Conservation (phyloP, 2,888 invertebrate species). For the Dasypogon diadema region DNA sequence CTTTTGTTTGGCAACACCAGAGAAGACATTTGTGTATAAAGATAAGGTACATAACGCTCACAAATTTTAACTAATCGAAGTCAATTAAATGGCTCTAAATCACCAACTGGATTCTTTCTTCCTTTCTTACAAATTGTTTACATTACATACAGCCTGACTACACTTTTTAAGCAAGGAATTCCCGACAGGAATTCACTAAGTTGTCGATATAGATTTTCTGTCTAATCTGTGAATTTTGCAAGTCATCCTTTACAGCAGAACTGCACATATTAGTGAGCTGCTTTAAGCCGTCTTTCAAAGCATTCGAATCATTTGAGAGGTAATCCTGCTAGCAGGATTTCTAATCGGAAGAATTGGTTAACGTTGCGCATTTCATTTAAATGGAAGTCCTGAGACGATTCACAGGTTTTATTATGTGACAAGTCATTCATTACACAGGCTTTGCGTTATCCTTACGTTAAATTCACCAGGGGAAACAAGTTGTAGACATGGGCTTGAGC, state of each 20-base stretch:
- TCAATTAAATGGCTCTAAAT: no score
- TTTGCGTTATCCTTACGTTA: conserved; percentile 35
- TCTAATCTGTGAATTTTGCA: conserved; percentile 10
- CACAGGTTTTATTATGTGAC: conserved; percentile 51
- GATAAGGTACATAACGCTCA: no score
- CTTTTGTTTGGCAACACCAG: no score
- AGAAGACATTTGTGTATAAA: no score
- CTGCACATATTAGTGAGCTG: background rate
- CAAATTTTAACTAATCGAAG: no score
- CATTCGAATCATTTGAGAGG: background rate
- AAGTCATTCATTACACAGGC: conserved; percentile 53
- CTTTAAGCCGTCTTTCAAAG: background rate
- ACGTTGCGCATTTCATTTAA: conserved; percentile 49
- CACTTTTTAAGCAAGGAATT: background rate
- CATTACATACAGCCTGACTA: no score
- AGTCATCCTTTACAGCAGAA: background rate
- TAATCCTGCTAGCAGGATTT: conserved; percentile 53
- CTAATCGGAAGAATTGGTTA: conserved; percentile 52
- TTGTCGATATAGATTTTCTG: conserved; percentile 16
- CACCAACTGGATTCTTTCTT: no score
- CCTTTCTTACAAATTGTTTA: no score
- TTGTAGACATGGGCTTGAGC: background rate
- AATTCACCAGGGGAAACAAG: conserved; percentile 15
- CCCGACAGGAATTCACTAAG: conserved; percentile 22
- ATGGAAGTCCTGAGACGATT: conserved; percentile 38